phyloP scores from a whole-genome alignment of 2,888 invertebrate species.

The Lacanobia oleracea region DNA sequence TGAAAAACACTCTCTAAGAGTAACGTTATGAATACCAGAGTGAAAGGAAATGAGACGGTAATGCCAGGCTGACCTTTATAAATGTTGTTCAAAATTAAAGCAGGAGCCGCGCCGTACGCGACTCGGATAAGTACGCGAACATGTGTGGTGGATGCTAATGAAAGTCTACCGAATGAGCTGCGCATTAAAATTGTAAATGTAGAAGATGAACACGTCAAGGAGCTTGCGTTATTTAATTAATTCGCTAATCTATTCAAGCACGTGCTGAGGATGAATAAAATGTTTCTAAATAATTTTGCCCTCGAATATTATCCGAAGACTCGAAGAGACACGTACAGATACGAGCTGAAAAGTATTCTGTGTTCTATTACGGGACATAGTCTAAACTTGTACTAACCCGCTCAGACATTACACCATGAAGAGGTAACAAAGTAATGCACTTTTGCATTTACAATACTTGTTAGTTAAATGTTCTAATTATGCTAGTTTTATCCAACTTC shows the following conservation, averaged over 20 bases:
- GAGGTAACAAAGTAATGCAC: too few relatives aligned
- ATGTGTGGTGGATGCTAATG: slow-evolving; percentile 31
- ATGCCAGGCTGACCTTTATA: slow-evolving; percentile 40
- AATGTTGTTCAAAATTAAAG: slow-evolving; percentile 42
- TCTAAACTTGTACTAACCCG: too few relatives aligned
- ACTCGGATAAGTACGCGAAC: not conserved
- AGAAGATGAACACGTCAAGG: slow-evolving; percentile 34
- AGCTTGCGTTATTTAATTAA: slow-evolving; percentile 39
- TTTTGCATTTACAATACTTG: too few relatives aligned
- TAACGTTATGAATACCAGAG: slow-evolving; percentile 52
- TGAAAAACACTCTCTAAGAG: slow-evolving; percentile 22
- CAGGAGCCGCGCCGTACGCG: not conserved
- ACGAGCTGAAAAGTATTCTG: too few relatives aligned
- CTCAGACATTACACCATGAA: too few relatives aligned
- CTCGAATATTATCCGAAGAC: too few relatives aligned
- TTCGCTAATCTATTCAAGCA: slow-evolving; percentile 33
- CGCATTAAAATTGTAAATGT: slow-evolving; percentile 49
- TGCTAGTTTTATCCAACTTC: not conserved
- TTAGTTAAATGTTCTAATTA: not conserved
- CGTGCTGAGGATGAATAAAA: slow-evolving; percentile 8
- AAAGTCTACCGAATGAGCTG: slow-evolving; percentile 14
- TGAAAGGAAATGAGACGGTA: slow-evolving; percentile 54
- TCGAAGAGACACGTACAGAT: too few relatives aligned
- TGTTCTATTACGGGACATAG: too few relatives aligned
- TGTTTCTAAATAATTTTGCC: too few relatives aligned